These are phyloP conservation scores for Calameuta idolon DNA, from an alignment of 2,888 invertebrate genomes.

Conservation along the genomic window DNA sequence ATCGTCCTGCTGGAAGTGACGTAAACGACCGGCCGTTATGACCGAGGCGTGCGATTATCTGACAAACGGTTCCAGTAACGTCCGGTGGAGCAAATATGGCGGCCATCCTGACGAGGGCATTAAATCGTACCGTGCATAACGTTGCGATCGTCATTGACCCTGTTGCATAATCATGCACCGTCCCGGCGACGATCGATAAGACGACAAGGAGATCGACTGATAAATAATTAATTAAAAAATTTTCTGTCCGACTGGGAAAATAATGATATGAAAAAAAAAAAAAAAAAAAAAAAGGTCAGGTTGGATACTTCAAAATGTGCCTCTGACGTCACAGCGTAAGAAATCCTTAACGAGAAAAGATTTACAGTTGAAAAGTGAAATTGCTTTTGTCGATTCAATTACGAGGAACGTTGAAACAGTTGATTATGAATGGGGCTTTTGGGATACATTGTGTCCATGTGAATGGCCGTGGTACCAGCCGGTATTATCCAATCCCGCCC, in stretches of 20 bases:
- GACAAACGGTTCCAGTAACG: background rate
- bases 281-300: background rate
- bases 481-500: background rate
- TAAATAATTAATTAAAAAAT: background rate
- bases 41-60: background rate
- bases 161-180: background rate
- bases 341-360: background rate
- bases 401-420: background rate
- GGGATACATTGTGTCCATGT: background rate
- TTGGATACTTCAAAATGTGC: background rate
- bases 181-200: background rate
- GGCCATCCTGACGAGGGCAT: background rate
- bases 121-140: background rate
- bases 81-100: background rate
- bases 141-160: background rate
- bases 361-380: background rate
- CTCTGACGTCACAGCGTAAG: background rate
- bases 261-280: too few species aligned
- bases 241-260: background rate
- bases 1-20: background rate
- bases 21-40: background rate
- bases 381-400: background rate
- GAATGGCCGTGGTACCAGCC: background rate
- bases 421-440: background rate
- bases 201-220: background rate